Evolutionary conservation across 1,140 invertebrate genomes (phyloP).

Genomic region (Chironomus striatipennis): DNA sequence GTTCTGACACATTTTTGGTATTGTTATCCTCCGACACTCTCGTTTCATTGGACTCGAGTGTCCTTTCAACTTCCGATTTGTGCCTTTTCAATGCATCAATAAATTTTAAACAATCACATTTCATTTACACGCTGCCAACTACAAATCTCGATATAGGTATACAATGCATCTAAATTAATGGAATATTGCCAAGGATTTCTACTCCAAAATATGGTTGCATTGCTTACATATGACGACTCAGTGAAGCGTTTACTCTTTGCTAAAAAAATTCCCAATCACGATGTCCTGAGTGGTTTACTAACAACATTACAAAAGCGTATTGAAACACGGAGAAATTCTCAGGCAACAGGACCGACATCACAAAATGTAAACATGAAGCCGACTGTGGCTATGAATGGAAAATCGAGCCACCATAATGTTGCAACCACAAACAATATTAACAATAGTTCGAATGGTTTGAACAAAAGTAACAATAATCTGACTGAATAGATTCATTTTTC

Average conservation of each 20-base stretch:
- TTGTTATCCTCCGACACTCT: no score
- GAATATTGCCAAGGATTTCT: constrained; percentile 87
- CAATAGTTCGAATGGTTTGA: neutral
- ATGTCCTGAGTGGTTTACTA: constrained; percentile 73
- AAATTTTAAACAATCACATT: neutral
- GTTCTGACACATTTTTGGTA: constrained; percentile 19
- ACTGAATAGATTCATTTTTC: neutral
- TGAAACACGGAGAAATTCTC: constrained; percentile 44
- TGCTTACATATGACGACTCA: constrained; percentile 83
- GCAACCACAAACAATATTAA: neutral
- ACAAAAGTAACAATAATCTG: constrained; percentile 19
- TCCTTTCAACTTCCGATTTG: neutral
- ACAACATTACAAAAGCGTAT: constrained; percentile 71
- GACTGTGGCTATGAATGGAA: neutral
- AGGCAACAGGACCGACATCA: constrained; percentile 26
- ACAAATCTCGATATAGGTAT: constrained; percentile 51
- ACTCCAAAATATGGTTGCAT: constrained; percentile 86
- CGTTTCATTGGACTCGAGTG: neutral
- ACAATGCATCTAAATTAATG: constrained; percentile 73
- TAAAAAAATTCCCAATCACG: constrained; percentile 81
- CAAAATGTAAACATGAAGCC: neutral
- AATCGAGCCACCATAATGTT: neutral
- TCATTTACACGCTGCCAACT: neutral
- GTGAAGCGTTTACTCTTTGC: constrained; percentile 81
- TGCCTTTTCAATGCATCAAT: neutral